Percentiles rank a stretch among this genome's conserved stretches.
phyloP scores from a whole-genome alignment of 2,113 vertebrate species.

The Eupsittula cactorum region DNA sequence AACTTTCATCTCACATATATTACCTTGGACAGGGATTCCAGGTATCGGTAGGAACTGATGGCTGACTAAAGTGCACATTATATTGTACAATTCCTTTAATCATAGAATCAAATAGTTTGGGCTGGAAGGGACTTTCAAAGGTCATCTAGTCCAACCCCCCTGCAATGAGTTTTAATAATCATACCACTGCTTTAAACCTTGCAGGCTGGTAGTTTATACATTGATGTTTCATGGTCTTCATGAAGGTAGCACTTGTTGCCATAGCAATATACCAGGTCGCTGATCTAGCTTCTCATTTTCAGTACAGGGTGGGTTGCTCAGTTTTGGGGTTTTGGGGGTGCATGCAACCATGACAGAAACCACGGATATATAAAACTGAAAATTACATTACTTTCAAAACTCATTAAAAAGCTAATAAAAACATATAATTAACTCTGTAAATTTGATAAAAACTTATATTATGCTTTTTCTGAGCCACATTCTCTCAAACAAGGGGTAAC shows the following conservation, averaged over 20 bases:
- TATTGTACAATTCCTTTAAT: neutral
- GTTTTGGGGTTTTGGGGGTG: neutral
- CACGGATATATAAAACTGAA: neutral
- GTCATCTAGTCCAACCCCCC: neutral
- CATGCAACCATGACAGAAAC: neutral
- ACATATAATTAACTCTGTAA: neutral
- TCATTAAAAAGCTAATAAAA: neutral
- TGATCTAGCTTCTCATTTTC: neutral
- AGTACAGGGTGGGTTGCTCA: neutral
- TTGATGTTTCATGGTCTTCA: neutral
- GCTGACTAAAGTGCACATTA: neutral
- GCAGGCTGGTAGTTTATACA: neutral
- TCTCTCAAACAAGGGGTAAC: neutral
- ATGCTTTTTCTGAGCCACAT: neutral
- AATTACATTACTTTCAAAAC: neutral
- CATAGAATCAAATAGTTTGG: neutral
- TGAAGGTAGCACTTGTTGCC: neutral
- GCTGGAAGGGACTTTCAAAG: neutral
- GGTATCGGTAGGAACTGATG: neutral
- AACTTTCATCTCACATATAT: neutral
- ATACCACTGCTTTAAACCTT: neutral
- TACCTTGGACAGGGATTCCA: neutral
- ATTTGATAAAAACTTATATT: neutral
- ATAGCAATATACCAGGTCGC: neutral
- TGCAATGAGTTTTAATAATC: neutral